Evolutionary conservation across 2,797 vertebrate species (phyloP).

Genomic region (Tamandua tetradactyla): DNA sequence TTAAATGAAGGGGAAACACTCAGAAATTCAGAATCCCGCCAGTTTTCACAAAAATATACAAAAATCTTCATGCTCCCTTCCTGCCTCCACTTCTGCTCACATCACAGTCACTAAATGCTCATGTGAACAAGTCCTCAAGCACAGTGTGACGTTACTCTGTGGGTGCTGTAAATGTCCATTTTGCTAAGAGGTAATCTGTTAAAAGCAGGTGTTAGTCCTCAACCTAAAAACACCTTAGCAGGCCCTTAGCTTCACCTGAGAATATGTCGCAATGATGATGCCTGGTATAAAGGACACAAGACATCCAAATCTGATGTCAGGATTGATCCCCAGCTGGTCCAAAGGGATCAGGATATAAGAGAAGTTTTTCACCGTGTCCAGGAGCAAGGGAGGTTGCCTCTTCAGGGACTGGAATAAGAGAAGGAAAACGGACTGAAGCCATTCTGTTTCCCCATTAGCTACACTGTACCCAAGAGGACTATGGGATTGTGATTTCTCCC

Average conservation of each 20-base stretch:
- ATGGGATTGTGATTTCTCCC: slow-evolving; percentile 73
- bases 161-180: neutral
- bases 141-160: neutral
- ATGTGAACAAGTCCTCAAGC: neutral
- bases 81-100: neutral
- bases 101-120: neutral
- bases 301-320: slow-evolving; percentile 92
- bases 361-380: slow-evolving; percentile 93
- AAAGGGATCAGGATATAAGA: slow-evolving; percentile 95
- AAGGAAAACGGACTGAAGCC: slow-evolving; percentile 87
- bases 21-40: neutral
- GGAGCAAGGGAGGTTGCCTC: slow-evolving; percentile 89
- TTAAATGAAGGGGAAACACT: slow-evolving; percentile 16
- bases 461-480: slow-evolving; percentile 70
- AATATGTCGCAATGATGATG: slow-evolving; percentile 89
- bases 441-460: slow-evolving; percentile 80
- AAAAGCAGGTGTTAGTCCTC: neutral
- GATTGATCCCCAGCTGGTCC: slow-evolving; percentile 90
- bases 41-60: neutral
- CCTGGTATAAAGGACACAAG: slow-evolving; percentile 94
- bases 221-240: slow-evolving; percentile 57
- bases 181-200: neutral
- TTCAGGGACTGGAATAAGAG: slow-evolving; percentile 88
- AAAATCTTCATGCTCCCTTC: neutral
- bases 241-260: slow-evolving; percentile 89